A percentile compares a stretch with the other conserved stretches of the same genome.
Evolutionary conservation across 2,888 invertebrate genomes (phyloP).

Genomic region (Scaptomyza flava): DNA sequence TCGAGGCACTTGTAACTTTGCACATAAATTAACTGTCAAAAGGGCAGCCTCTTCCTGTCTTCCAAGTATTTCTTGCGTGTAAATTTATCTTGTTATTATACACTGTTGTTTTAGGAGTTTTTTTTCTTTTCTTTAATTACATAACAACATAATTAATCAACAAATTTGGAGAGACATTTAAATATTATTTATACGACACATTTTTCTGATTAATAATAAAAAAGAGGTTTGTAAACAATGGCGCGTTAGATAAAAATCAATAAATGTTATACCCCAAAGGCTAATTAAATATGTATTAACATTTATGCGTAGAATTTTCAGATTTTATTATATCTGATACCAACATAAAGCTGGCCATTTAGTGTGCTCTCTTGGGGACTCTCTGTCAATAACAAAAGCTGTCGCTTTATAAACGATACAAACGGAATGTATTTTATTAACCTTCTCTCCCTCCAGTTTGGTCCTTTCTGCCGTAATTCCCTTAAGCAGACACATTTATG

Average conservation of each 20-base stretch:
- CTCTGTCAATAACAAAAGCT: slow-evolving; percentile 11
- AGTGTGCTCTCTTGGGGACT: not conserved
- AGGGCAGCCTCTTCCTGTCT: slow-evolving; percentile 44
- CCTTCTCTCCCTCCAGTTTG: not conserved
- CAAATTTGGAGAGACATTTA: slow-evolving; percentile 17
- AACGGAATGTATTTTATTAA: slow-evolving; percentile 28
- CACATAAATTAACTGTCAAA: slow-evolving; percentile 79
- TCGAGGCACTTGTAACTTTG: slow-evolving; percentile 75
- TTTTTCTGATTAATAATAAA: no score
- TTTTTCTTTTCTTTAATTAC: slow-evolving; percentile 61
- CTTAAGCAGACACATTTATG: slow-evolving; percentile 12
- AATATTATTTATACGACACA: not conserved
- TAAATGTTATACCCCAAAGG: not conserved
- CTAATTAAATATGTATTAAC: not conserved
- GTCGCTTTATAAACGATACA: slow-evolving; percentile 14
- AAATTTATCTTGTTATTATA: slow-evolving; percentile 74
- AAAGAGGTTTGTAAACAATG: not conserved
- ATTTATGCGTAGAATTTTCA: not conserved
- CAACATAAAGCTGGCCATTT: not conserved
- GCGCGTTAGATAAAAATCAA: slow-evolving; percentile 5
- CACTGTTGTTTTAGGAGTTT: slow-evolving; percentile 35
- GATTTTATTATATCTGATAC: not conserved
- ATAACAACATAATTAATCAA: slow-evolving; percentile 73
- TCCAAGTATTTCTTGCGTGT: slow-evolving; percentile 55
- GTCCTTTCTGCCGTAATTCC: not conserved